phyloP scores from a whole-genome alignment of 2,113 vertebrate species.

The Oreochromis spilurus region DNA sequence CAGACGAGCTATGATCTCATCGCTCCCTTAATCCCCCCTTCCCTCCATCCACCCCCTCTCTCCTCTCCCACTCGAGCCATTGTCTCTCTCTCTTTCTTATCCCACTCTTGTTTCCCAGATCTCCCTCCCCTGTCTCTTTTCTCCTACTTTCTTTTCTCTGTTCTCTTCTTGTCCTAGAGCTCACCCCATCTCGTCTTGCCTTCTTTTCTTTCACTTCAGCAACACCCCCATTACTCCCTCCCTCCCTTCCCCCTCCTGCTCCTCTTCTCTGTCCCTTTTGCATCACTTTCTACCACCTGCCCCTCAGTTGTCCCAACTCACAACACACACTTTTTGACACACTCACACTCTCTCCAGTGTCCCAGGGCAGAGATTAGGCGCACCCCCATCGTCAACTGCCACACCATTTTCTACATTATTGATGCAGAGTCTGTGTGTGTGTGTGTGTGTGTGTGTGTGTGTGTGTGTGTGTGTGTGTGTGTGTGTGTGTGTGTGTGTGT shows the following conservation, averaged over 20 bases:
- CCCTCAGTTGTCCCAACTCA: conserved; percentile 40
- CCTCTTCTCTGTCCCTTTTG: conserved; percentile 14
- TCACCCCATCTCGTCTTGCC: conserved; percentile 47
- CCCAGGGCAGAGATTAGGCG: conserved; percentile 75
- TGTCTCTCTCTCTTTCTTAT: conserved; percentile 56
- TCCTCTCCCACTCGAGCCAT: conserved; percentile 45
- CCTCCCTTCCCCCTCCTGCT: not conserved
- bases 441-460: not conserved
- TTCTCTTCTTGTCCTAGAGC: conserved; percentile 20
- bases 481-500: not conserved
- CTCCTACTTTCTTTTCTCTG: conserved; percentile 37
- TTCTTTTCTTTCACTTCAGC: conserved; percentile 41
- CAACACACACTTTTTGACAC: conserved; percentile 22
- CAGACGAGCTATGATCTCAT: conserved; percentile 82
- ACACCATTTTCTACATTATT: conserved; percentile 73
- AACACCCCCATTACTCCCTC: not conserved
- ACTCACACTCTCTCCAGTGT: conserved; percentile 58
- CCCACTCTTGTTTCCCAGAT: conserved; percentile 49
- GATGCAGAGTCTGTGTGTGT: conserved; percentile 43
- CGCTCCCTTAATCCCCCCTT: conserved; percentile 47
- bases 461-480: not conserved
- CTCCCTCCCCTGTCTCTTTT: conserved; percentile 31
- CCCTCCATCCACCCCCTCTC: conserved; percentile 20
- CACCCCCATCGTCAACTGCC: conserved; percentile 56
- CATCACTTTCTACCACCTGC: conserved; percentile 57